Evolutionary conservation across 2,113 vertebrate genomes (phyloP).

Genomic region (Daboia siamensis): DNA sequence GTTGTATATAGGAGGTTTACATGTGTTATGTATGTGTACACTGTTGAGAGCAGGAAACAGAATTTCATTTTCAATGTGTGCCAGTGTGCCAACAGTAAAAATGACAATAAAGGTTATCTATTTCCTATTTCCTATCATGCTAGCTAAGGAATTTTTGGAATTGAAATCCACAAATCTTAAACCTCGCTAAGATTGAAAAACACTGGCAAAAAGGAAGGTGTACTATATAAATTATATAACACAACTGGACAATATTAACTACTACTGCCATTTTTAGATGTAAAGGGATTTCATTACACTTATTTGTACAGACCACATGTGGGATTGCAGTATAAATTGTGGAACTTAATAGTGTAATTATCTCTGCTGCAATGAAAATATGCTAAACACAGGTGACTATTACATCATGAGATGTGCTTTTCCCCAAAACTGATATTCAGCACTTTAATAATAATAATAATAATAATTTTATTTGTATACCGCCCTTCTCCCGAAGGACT

Average conservation of each 20-base stretch:
- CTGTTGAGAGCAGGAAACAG: no score
- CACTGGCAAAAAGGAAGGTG: neutral
- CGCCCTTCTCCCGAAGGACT: no score
- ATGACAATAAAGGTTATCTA: no score
- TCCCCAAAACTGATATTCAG: neutral
- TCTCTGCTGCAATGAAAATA: neutral
- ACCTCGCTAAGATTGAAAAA: neutral
- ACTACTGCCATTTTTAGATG: neutral
- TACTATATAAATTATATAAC: neutral
- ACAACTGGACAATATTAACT: neutral
- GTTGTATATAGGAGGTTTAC: no score
- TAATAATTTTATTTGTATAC: no score
- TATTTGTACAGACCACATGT: neutral
- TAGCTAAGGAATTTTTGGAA: neutral
- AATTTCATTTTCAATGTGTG: no score
- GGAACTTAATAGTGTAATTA: neutral
- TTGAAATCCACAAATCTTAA: neutral
- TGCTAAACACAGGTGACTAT: neutral
- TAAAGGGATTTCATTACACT: neutral
- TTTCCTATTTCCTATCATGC: neutral
- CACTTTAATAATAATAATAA: no score
- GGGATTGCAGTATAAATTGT: neutral
- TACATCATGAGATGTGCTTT: neutral
- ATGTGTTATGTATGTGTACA: no score
- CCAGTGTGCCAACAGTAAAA: no score